These are phyloP conservation scores for Nannobrachium achirus DNA, from an alignment of 2,113 vertebrate species.

Conservation along the genomic window DNA sequence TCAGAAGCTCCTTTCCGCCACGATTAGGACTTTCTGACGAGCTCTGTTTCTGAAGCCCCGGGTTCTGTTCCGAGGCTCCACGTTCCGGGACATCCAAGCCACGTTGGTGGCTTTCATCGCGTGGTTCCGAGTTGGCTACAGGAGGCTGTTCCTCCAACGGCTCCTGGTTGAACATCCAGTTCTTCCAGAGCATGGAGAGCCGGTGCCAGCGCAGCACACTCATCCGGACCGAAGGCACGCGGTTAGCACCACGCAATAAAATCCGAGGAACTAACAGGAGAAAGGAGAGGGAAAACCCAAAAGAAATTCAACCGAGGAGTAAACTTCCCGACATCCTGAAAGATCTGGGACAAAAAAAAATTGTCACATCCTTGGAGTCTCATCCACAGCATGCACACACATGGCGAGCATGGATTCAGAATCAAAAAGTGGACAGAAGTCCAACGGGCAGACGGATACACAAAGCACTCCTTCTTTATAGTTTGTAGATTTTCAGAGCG, in stretches of 20 bases:
- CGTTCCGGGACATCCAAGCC: no score
- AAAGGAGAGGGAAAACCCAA: constrained; percentile 50
- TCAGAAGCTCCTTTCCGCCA: constrained; percentile 14
- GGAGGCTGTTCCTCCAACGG: constrained; percentile 61
- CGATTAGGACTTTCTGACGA: not conserved
- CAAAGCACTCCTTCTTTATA: not conserved
- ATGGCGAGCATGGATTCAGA: not conserved
- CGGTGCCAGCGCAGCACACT: constrained; percentile 82
- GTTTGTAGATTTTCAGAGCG: not conserved
- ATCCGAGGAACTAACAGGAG: constrained; percentile 54
- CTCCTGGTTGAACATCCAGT: constrained; percentile 91
- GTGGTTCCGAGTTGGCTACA: constrained; percentile 17
- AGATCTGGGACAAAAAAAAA: constrained; percentile 4
- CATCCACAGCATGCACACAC: not conserved
- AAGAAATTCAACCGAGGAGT: not conserved
- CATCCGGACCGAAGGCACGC: constrained; percentile 75
- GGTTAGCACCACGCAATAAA: constrained; percentile 48
- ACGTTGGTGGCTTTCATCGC: constrained; percentile 10
- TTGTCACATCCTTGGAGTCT: constrained; percentile 29
- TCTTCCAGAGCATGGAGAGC: constrained; percentile 86
- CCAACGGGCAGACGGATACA: not conserved
- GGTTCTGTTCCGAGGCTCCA: not conserved
- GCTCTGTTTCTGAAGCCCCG: constrained; percentile 17
- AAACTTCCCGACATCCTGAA: constrained; percentile 23
- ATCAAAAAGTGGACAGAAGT: not conserved